A percentile compares a stretch with the other conserved stretches of the same genome.
Evolutionary conservation across 2,888 invertebrate genomes (phyloP).

Genomic region (Alloplasta piceator): DNA sequence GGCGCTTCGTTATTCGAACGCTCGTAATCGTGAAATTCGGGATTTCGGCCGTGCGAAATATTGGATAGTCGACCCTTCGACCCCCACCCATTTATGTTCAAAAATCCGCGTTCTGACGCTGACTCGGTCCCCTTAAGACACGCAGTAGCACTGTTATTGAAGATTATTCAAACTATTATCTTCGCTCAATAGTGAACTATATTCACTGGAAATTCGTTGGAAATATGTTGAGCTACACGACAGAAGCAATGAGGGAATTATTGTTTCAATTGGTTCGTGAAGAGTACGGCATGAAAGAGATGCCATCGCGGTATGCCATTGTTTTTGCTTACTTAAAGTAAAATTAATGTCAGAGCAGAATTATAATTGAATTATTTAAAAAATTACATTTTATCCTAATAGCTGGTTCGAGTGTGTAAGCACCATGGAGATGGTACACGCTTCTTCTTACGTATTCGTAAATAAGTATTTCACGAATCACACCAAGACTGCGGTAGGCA

Average conservation of each 20-base stretch:
- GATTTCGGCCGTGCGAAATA: too few species aligned
- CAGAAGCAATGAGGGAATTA: constrained; percentile 45
- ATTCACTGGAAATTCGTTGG: constrained; percentile 68
- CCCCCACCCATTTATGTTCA: too few species aligned
- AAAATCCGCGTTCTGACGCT: too few species aligned
- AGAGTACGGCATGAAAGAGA: constrained; percentile 52
- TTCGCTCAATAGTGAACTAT: constrained; percentile 63
- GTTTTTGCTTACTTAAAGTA: background rate
- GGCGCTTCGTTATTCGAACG: too few species aligned
- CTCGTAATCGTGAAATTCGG: too few species aligned
- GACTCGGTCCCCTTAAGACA: too few species aligned
- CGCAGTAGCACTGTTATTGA: too few species aligned
- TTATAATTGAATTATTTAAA: background rate
- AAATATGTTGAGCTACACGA: constrained; percentile 59
- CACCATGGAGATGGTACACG: constrained; percentile 57
- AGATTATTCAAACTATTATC: too few species aligned
- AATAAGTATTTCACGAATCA: constrained; percentile 57
- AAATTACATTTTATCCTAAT: constrained; percentile 1
- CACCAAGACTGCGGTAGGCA: constrained; percentile 50
- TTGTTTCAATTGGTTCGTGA: constrained; percentile 34
- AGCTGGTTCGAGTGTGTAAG: constrained; percentile 60
- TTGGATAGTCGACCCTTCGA: too few species aligned
- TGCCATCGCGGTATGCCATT: constrained; percentile 51
- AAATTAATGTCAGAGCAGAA: background rate
- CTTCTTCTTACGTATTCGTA: constrained; percentile 56